Conservation (phyloP, 1,140 invertebrate genomes). For the Triops longicaudatus region DNA sequence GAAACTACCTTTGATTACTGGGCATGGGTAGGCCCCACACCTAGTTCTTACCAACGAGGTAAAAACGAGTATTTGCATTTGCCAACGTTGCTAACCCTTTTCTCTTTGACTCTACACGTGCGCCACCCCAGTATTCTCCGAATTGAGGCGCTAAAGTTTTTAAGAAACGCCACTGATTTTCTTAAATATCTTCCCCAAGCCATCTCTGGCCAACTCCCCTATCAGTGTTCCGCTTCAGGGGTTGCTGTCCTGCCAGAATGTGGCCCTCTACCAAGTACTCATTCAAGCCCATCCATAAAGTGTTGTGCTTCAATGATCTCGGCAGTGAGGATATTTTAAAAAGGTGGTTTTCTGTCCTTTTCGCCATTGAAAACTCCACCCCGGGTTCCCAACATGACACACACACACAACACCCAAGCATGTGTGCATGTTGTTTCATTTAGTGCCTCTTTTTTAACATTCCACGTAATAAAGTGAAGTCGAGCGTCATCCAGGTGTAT, state of each 20-base stretch:
- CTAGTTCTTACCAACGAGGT: not conserved
- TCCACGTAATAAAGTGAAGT: not conserved
- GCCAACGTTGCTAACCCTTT: not conserved
- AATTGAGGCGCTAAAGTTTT: not conserved
- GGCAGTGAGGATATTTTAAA: not conserved
- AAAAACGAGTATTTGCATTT: not conserved
- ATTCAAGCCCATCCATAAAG: slow-evolving; percentile 8
- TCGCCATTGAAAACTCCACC: not conserved
- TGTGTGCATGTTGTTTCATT: not conserved
- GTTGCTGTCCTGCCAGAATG: not conserved
- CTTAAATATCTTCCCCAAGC: not conserved
- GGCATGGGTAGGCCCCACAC: not conserved
- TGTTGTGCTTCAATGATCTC: not conserved
- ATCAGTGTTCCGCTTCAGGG: not conserved
- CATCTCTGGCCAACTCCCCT: not conserved
- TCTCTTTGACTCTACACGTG: not conserved
- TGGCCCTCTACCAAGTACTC: not conserved
- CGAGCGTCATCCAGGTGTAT: not conserved
- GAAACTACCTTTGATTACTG: not conserved
- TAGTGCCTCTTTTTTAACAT: not conserved
- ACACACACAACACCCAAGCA: not conserved
- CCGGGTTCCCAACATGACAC: too few species aligned
- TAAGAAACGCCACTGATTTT: slow-evolving; percentile 1
- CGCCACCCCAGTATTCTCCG: not conserved
- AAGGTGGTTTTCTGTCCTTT: not conserved